Conservation (phyloP, 2,113 vertebrate genomes). For the Phainopepla nitens region DNA sequence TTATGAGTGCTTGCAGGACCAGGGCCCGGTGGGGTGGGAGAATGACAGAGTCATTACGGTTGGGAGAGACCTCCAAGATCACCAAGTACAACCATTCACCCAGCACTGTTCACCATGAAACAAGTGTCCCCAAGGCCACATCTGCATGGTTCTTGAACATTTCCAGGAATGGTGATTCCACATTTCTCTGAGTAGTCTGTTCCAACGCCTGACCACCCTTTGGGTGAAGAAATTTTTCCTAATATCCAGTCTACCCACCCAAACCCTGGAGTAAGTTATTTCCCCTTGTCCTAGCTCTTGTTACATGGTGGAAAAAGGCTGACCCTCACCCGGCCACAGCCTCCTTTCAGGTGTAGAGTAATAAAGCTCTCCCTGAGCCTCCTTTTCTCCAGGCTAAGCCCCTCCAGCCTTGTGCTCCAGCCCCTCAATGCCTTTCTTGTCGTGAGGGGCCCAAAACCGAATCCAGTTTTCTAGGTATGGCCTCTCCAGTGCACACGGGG, state of each 20-base stretch:
- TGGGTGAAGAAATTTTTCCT: not conserved
- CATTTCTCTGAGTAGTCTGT: not conserved
- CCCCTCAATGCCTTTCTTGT: not conserved
- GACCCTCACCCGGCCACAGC: accelerated
- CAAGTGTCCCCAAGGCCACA: not conserved
- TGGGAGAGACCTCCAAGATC: not conserved
- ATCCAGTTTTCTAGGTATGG: not conserved
- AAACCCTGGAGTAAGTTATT: not conserved
- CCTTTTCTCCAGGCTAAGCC: not conserved
- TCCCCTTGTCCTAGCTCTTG: not conserved
- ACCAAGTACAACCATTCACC: not conserved
- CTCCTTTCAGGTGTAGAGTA: not conserved
- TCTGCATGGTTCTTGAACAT: not conserved
- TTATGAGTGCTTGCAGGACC: not conserved
- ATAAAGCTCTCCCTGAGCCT: not conserved
- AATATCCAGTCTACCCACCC: too few species aligned
- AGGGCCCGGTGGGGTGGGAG: not conserved
- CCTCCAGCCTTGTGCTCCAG: not conserved
- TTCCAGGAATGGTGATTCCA: not conserved
- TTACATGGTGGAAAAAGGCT: not conserved
- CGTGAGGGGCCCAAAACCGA: not conserved
- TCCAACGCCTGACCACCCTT: not conserved
- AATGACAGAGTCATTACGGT: accelerated
- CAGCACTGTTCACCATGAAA: not conserved
- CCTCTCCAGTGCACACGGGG: not conserved